Percentiles rank a stretch among this genome's conserved stretches.
Conservation (phyloP, 1,140 invertebrate species). For the Neodiprion pinetum region DNA sequence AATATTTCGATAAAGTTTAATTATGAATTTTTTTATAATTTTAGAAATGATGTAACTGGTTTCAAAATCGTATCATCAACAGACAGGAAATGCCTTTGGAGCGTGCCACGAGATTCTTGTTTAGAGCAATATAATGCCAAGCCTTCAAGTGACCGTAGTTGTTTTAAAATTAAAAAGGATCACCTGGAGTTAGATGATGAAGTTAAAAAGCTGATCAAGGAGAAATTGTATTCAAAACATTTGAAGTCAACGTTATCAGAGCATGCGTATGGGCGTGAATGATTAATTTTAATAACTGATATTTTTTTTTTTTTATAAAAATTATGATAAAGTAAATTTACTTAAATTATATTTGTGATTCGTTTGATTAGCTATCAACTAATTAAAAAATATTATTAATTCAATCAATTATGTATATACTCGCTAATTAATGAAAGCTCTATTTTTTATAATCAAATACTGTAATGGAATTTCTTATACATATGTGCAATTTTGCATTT, state of each 20-base stretch:
- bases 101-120: neutral
- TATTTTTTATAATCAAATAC: neutral
- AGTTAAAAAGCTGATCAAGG: neutral
- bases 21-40: too few species aligned
- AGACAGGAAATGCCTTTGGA: neutral
- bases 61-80: neutral
- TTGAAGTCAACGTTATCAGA: neutral
- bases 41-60: too few species aligned
- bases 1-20: too few species aligned
- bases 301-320: neutral
- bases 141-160: neutral
- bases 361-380: neutral
- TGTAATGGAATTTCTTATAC: neutral
- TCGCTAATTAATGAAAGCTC: neutral
- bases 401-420: neutral
- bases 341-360: neutral
- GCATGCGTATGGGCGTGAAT: neutral
- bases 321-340: neutral
- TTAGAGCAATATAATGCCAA: neutral
- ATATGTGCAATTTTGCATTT: neutral
- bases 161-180: neutral
- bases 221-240: neutral
- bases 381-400: neutral
- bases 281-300: neutral
- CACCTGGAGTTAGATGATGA: neutral